Conservation (phyloP, 2,888 invertebrate species). For the Synergus umbraculus region DNA sequence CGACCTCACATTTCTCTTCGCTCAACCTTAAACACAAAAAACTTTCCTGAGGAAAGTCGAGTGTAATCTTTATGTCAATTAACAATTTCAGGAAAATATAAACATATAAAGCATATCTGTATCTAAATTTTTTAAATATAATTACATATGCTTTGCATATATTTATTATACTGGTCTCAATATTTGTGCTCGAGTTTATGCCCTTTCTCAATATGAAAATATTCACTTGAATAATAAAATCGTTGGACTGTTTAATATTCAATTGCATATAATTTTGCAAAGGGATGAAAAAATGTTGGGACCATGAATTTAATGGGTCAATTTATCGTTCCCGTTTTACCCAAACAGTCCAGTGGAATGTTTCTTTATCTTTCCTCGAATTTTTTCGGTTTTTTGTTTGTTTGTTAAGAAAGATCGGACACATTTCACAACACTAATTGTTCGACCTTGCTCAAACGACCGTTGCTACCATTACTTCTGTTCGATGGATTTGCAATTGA, state of each 20-base stretch:
- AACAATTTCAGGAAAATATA: too few species aligned
- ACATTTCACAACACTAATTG: slow-evolving; percentile 29
- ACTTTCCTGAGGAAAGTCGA: not conserved
- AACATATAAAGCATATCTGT: too few species aligned
- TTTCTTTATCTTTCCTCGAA: slow-evolving; percentile 21
- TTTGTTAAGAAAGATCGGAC: slow-evolving; percentile 25
- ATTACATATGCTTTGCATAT: not conserved
- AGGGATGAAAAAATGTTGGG: not conserved
- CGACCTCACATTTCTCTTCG: not conserved
- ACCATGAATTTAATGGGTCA: not conserved
- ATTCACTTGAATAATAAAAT: not conserved
- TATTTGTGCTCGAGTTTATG: not conserved
- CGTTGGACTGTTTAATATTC: not conserved
- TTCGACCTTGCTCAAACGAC: slow-evolving; percentile 37
- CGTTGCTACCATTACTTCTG: slow-evolving; percentile 34
- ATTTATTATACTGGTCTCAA: not conserved
- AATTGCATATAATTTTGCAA: not conserved
- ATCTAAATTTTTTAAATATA: too few species aligned
- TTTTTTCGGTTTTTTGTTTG: slow-evolving; percentile 25
- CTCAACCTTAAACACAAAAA: not conserved
- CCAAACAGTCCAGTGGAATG: slow-evolving; percentile 21
- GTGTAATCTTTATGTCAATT: too few species aligned
- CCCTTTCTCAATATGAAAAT: not conserved
- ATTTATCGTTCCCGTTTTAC: not conserved
- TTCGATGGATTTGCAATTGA: slow-evolving; percentile 41